Percentiles rank a stretch among this genome's conserved stretches.
Evolutionary conservation across 2,888 invertebrate genomes (phyloP).

Genomic region (Brenthis hecate): DNA sequence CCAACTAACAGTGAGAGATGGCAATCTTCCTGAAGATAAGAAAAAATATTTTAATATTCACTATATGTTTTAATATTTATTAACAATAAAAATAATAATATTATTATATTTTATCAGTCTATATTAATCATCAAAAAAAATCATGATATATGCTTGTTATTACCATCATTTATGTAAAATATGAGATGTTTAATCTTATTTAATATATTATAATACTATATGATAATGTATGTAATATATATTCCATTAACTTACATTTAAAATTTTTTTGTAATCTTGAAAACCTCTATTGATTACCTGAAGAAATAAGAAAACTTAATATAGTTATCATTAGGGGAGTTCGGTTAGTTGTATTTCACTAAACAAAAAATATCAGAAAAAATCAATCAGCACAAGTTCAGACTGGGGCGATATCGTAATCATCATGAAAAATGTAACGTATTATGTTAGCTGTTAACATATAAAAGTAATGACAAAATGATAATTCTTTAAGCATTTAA

Average conservation of each 20-base stretch:
- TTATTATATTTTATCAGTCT: constrained; percentile 16
- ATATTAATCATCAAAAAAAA: constrained; percentile 25
- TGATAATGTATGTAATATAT: too few relatives aligned
- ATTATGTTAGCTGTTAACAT: too few relatives aligned
- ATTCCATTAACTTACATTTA: too few relatives aligned
- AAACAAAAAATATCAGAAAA: not conserved
- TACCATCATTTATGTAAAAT: constrained; percentile 23
- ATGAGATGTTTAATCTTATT: too few relatives aligned
- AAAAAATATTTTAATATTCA: not conserved
- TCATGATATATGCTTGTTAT: constrained; percentile 36
- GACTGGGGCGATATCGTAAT: constrained; percentile 25
- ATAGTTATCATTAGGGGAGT: too few relatives aligned
- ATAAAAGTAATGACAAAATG: too few relatives aligned
- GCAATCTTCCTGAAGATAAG: not conserved
- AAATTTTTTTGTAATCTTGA: too few relatives aligned
- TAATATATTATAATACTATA: too few relatives aligned
- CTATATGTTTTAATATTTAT: not conserved
- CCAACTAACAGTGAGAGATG: not conserved
- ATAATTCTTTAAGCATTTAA: too few relatives aligned
- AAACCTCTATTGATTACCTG: not conserved
- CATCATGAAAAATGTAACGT: constrained; percentile 1
- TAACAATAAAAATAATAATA: not conserved
- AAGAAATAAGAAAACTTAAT: not conserved
- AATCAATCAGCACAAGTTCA: constrained; percentile 22
- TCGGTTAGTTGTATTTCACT: not conserved